Evolutionary conservation across 1,140 invertebrate genomes (phyloP).

Genomic region (Macrobrachium rosenbergii): DNA sequence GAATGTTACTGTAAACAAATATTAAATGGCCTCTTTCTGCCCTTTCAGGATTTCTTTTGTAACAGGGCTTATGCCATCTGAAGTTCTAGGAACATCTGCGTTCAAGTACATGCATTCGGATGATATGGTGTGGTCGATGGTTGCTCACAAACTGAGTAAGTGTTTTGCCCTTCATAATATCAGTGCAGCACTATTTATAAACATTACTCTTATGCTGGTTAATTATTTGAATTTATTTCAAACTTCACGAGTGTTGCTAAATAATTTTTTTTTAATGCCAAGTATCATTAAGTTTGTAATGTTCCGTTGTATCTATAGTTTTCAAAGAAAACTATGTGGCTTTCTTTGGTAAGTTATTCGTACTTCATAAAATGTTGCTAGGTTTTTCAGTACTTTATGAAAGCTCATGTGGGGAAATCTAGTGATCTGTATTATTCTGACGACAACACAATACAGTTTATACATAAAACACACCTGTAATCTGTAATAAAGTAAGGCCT

Average conservation of each 20-base stretch:
- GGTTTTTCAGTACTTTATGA: no score
- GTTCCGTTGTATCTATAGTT: no score
- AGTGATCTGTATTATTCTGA: no score
- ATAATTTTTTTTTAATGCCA: not conserved
- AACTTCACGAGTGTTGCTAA: no score
- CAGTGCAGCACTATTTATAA: no score
- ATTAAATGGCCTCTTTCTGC: not conserved
- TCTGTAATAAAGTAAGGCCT: no score
- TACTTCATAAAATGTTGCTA: no score
- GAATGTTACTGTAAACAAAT: not conserved
- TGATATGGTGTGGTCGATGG: conserved; percentile 47
- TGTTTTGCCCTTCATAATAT: not conserved
- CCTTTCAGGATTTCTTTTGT: conserved; percentile 48
- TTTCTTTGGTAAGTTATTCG: no score
- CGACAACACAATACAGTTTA: no score
- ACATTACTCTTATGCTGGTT: not conserved
- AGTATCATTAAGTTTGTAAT: not conserved
- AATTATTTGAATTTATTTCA: not conserved
- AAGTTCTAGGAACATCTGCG: conserved; percentile 47
- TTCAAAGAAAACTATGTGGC: no score
- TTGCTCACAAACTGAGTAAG: conserved; percentile 53
- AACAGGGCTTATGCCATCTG: conserved; percentile 38
- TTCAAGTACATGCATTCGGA: conserved; percentile 53
- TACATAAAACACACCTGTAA: no score
- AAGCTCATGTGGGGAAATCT: no score